Conservation (phyloP, 2,797 vertebrate genomes). For the Pipistrellus pygmaeus region DNA sequence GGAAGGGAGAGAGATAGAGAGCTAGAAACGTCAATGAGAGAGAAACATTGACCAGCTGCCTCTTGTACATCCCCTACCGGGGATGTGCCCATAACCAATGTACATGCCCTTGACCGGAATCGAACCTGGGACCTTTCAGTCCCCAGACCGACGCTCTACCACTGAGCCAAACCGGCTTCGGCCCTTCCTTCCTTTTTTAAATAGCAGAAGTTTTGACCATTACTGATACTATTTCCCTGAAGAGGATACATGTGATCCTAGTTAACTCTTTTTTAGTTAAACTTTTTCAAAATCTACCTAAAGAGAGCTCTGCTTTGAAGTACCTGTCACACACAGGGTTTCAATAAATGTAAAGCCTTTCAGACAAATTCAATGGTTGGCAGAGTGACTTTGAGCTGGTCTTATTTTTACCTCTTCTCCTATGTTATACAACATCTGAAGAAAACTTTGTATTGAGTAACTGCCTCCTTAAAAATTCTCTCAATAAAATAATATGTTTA, state of each 20-base stretch:
- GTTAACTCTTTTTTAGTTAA: constrained; percentile 8
- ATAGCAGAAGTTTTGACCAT: not conserved
- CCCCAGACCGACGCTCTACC: too few species aligned
- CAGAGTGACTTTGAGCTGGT: not conserved
- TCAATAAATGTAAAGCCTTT: not conserved
- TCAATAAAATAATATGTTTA: not conserved
- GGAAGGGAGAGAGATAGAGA: too few species aligned
- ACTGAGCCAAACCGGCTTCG: too few species aligned
- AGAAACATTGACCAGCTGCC: too few species aligned
- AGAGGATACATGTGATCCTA: not conserved
- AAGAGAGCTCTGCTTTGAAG: constrained; percentile 4
- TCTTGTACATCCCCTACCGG: too few species aligned
- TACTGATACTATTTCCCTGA: not conserved
- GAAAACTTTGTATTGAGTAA: constrained; percentile 42
- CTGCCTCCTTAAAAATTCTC: not conserved
- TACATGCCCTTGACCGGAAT: too few species aligned
- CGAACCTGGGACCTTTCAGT: too few species aligned
- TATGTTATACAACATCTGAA: not conserved
- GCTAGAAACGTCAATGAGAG: too few species aligned
- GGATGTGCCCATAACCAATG: too few species aligned
- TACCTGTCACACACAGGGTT: not conserved
- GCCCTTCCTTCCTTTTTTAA: not conserved
- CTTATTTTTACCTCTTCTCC: constrained; percentile 40
- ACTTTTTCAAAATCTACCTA: constrained; percentile 20
- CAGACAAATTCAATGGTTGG: not conserved